Conservation (phyloP, 2,113 vertebrate genomes). For the Kryptolebias marmoratus region DNA sequence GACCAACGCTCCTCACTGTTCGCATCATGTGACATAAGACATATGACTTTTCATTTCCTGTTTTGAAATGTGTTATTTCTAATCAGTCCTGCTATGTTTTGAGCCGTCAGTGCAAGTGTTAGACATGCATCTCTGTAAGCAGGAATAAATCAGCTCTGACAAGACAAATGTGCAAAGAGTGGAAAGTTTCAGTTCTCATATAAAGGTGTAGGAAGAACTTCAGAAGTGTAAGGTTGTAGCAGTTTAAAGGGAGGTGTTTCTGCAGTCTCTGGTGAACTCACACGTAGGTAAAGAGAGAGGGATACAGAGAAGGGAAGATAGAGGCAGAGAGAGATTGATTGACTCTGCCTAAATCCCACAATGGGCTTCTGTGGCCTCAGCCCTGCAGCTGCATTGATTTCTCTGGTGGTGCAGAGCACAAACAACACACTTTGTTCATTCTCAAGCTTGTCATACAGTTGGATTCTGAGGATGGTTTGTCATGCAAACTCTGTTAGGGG, state of each 20-base stretch:
- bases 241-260: constrained; percentile 21
- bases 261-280: constrained; percentile 24
- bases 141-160: constrained; percentile 38
- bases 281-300: constrained; percentile 30
- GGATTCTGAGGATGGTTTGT: constrained; percentile 17
- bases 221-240: constrained; percentile 27
- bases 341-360: constrained; percentile 67
- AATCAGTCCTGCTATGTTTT: neutral
- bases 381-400: constrained; percentile 76
- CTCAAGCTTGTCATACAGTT: constrained; percentile 36
- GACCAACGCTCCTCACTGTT: constrained; percentile 6
- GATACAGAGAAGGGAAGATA: constrained; percentile 32
- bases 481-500: constrained; percentile 9
- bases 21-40: constrained; percentile 7
- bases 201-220: constrained; percentile 48
- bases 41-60: constrained; percentile 1
- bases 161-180: constrained; percentile 42
- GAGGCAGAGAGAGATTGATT: constrained; percentile 68
- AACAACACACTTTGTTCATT: constrained; percentile 55
- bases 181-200: constrained; percentile 28
- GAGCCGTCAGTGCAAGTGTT: neutral
- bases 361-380: constrained; percentile 59
- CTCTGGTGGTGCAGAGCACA: constrained; percentile 72
- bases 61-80: constrained; percentile 18
- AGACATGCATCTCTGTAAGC: constrained; percentile 10